phyloP scores from a whole-genome alignment of 2,888 invertebrate genomes.

The Bellardia pandia region DNA sequence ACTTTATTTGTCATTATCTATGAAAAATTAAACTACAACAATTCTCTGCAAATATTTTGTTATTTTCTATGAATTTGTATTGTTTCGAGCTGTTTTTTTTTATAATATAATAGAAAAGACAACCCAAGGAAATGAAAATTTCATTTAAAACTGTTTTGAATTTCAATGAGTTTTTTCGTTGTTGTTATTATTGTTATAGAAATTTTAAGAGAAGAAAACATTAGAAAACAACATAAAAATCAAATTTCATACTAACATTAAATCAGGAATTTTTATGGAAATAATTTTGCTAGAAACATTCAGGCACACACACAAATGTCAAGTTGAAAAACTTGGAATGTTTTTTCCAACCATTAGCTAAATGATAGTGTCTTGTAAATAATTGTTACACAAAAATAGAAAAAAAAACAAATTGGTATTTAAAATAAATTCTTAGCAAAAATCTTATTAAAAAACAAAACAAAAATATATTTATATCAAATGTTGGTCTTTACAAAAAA shows the following conservation, averaged over 20 bases:
- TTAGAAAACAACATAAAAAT: constrained; percentile 18
- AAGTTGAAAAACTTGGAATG: too few relatives aligned
- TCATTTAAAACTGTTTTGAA: constrained; percentile 43
- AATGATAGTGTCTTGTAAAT: too few relatives aligned
- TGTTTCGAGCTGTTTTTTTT: constrained; percentile 31
- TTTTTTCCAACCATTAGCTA: too few relatives aligned
- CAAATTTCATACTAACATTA: constrained; percentile 16
- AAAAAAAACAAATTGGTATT: too few relatives aligned
- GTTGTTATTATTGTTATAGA: neutral
- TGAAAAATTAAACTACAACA: constrained; percentile 63
- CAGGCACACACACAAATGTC: neutral
- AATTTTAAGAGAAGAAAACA: neutral
- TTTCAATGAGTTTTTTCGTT: constrained; percentile 58
- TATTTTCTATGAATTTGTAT: constrained; percentile 40
- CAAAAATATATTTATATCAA: neutral
- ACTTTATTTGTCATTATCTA: constrained; percentile 69
- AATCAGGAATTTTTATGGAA: neutral
- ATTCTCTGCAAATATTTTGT: constrained; percentile 25
- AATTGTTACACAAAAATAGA: too few relatives aligned
- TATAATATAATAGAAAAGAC: constrained; percentile 11
- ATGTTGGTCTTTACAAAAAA: neutral
- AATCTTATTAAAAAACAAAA: neutral
- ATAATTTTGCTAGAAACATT: neutral
- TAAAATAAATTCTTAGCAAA: neutral
- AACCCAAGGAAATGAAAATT: neutral